Evolutionary conservation across 2,113 vertebrate species (phyloP), one percentile per base, ranked within the genome.

Genomic region (Marmota monax): DNA sequence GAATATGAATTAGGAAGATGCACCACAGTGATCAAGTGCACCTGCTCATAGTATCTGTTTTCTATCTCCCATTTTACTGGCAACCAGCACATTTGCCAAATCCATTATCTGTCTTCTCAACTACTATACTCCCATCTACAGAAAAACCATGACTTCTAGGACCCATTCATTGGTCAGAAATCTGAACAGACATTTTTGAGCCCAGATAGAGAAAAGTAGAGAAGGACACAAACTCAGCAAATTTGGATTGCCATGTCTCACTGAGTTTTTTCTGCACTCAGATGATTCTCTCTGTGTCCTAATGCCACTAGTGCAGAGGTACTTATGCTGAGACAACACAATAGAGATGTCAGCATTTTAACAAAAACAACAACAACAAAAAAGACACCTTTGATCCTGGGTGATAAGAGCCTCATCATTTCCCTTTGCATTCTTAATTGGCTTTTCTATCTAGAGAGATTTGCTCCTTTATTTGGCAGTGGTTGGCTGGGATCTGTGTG

Each of bases 401-500:
- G 95, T n/a, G 25, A 96, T 92, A 88, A 86, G 79, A 96, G 93
- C 94, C 98, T 98, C 94, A 94, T 92, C 94, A 97, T 98, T 98
- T 97, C 89, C 87, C 89, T 72, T 72, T 72, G 20, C n/a, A 20
- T 39, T 73, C n/a, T 98, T 98, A 98, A 98, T 98, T 98, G 97
- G 95, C 91, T 97, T 98, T 98, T 98, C 92, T 98, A 96, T 45
- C 97, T 97, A 98, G 91, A 97, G 92, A 74, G 95, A 98, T 97
- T 98, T 0, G 20, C 93, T 97, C 80, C 76, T 97, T 97, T 97
- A 95, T 97, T 97, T 98, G 97, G 96, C 84, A 95, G 70, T 90
- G 87, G 65, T 83, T 94, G 90, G 83, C 96, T 97, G 91, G 97
- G 80, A 95, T 97, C 74, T 97, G 10, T 96, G 90, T 79, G 79